These are phyloP conservation scores for Hemithea aestivaria DNA, from an alignment of 2,888 invertebrate genomes.

Conservation along the genomic window DNA sequence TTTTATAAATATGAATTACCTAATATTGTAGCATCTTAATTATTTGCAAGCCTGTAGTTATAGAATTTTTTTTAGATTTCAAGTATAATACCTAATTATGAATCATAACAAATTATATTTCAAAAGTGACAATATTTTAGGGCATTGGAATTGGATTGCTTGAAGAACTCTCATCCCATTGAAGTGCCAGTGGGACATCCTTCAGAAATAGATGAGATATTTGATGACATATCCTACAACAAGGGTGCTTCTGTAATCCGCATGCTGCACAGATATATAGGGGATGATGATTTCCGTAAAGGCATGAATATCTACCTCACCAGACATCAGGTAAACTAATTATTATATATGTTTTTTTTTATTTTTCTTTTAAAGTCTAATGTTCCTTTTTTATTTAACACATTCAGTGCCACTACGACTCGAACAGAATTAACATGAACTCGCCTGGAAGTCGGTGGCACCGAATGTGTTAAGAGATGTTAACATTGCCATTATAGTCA, in stretches of 20 bases:
- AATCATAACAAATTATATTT: too few species aligned
- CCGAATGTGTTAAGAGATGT: too few species aligned
- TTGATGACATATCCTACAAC: conserved; percentile 97
- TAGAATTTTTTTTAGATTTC: too few species aligned
- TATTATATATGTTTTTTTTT: too few species aligned
- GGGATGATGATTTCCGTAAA: conserved; percentile 93
- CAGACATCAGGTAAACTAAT: conserved; percentile 81
- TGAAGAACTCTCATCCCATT: conserved; percentile 97
- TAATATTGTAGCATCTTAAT: conserved; percentile 1
- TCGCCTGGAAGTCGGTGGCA: too few species aligned
- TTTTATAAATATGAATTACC: too few species aligned
- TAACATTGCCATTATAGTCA: too few species aligned
- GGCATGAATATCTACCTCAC: conserved; percentile 95
- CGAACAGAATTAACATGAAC: too few species aligned
- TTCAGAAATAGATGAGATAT: conserved; percentile 97
- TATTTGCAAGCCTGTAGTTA: too few species aligned
- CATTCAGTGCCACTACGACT: too few species aligned
- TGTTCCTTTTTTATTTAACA: too few species aligned
- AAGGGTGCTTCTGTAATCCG: conserved; percentile 97
- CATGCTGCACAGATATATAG: conserved; percentile 96
- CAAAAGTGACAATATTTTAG: conserved; percentile 66
- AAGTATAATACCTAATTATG: too few species aligned
- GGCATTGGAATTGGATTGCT: conserved; percentile 91
- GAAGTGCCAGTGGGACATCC: conserved; percentile 97
- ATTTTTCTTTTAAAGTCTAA: background rate